phyloP scores from a whole-genome alignment of 2,888 invertebrate genomes.

The Drosophila merina region DNA sequence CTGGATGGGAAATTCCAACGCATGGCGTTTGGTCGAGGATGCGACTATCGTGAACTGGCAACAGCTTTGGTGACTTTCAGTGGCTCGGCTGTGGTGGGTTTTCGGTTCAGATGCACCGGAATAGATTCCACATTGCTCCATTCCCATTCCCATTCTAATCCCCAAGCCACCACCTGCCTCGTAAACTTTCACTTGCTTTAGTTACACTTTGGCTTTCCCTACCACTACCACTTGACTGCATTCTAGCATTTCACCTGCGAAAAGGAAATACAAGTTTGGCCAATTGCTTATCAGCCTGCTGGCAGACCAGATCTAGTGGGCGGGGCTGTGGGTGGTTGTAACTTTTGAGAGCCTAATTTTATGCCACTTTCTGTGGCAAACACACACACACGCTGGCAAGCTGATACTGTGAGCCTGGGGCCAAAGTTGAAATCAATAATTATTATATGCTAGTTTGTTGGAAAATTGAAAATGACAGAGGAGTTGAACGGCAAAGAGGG shows the following conservation, averaged over 20 bases:
- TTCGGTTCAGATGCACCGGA: conserved; percentile 66
- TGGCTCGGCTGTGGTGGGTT: conserved; percentile 36
- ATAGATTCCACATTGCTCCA: conserved; percentile 25
- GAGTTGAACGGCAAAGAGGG: conserved; percentile 1
- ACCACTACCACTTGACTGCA: conserved; percentile 1
- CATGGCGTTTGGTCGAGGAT: conserved; percentile 58
- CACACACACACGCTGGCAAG: conserved; percentile 3
- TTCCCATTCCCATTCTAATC: neutral
- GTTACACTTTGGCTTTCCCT: conserved; percentile 10
- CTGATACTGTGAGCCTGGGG: conserved; percentile 20
- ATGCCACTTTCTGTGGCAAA: conserved; percentile 37
- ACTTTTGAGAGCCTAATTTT: conserved; percentile 52
- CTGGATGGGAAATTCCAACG: conserved; percentile 60
- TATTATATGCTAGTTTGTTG: conserved; percentile 63
- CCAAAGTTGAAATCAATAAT: conserved; percentile 74
- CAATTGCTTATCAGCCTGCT: conserved; percentile 50
- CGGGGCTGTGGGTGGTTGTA: neutral
- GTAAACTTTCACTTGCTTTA: conserved; percentile 35
- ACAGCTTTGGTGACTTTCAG: conserved; percentile 23
- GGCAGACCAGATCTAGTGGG: conserved; percentile 23
- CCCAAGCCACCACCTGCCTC: conserved; percentile 22
- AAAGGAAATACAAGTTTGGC: conserved; percentile 7
- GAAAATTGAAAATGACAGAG: conserved; percentile 53
- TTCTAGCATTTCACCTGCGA: conserved; percentile 30
- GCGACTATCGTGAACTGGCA: conserved; percentile 62